Conservation (phyloP, 2,888 invertebrate species). For the Thalpophila matura region DNA sequence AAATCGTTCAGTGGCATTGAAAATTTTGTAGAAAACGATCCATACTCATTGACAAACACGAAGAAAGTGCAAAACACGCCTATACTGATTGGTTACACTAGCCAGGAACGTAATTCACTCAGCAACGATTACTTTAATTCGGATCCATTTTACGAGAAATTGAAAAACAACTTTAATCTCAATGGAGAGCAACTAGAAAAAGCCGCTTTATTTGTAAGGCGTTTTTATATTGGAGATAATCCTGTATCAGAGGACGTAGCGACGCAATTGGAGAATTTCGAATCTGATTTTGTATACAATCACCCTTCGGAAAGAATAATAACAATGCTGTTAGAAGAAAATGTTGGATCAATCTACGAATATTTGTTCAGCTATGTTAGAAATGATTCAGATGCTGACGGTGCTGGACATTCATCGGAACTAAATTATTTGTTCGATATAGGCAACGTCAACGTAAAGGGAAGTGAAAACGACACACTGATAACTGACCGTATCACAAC, state of each 20-base stretch:
- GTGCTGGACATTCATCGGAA: conserved; percentile 79
- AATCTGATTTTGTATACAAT: conserved; percentile 81
- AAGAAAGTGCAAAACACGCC: conserved; percentile 80
- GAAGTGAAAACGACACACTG: conserved; percentile 71
- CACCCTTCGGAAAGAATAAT: conserved; percentile 82
- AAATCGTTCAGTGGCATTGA: conserved; percentile 82
- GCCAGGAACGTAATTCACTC: conserved; percentile 71
- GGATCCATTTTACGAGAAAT: conserved; percentile 78
- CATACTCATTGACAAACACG: conserved; percentile 77
- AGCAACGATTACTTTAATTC: conserved; percentile 72
- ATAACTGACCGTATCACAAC: conserved; percentile 76
- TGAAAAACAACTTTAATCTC: conserved; percentile 78
- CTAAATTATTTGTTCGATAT: conserved; percentile 79
- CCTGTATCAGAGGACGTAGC: conserved; percentile 69
- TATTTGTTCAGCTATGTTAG: conserved; percentile 82
- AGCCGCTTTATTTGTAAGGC: conserved; percentile 74
- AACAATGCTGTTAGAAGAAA: conserved; percentile 74
- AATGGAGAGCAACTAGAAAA: conserved; percentile 70
- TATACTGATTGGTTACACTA: conserved; percentile 82
- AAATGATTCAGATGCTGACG: conserved; percentile 63
- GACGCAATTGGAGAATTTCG: conserved; percentile 74
- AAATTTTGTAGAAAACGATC: conserved; percentile 81
- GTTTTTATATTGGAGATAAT: conserved; percentile 85
- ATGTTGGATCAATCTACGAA: conserved; percentile 78
- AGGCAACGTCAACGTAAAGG: conserved; percentile 42